phyloP scores from a whole-genome alignment of 2,888 invertebrate species.

The Nemotelus pantherinus region DNA sequence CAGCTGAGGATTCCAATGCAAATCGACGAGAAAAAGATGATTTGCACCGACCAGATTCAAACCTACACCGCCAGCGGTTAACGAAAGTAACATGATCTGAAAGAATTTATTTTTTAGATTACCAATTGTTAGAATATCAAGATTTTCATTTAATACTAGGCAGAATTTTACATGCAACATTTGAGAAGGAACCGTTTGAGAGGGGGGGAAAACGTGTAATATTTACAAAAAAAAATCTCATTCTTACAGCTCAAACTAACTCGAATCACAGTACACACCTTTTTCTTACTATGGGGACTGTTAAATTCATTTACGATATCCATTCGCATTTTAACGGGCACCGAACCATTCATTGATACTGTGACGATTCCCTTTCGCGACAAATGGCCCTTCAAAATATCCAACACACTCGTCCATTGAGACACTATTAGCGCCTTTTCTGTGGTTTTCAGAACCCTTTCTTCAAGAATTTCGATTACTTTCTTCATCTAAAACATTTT shows the following conservation, averaged over 20 bases:
- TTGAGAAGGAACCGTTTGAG: too few relatives aligned
- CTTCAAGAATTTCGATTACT: constrained; percentile 69
- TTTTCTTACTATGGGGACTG: constrained; percentile 67
- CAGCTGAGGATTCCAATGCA: constrained; percentile 97
- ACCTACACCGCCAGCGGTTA: constrained; percentile 95
- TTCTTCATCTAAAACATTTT: constrained; percentile 66
- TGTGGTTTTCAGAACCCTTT: constrained; percentile 66
- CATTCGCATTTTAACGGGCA: constrained; percentile 77
- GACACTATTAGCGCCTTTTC: constrained; percentile 90
- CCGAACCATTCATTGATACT: constrained; percentile 78
- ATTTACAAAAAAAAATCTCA: too few relatives aligned
- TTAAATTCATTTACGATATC: constrained; percentile 79
- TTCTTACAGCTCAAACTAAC: too few relatives aligned
- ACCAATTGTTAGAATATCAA: background rate
- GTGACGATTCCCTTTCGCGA: constrained; percentile 66
- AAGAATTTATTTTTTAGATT: constrained; percentile 48
- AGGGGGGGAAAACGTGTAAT: too few relatives aligned
- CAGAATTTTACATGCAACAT: background rate
- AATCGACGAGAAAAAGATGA: constrained; percentile 88
- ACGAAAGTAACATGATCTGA: constrained; percentile 81
- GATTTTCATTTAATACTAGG: background rate
- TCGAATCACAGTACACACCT: constrained; percentile 61
- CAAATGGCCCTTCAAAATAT: constrained; percentile 76
- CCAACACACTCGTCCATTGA: constrained; percentile 89
- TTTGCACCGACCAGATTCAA: constrained; percentile 92